These are phyloP conservation scores for Solea solea DNA, from an alignment of 2,113 vertebrate genomes.

Conservation along the genomic window DNA sequence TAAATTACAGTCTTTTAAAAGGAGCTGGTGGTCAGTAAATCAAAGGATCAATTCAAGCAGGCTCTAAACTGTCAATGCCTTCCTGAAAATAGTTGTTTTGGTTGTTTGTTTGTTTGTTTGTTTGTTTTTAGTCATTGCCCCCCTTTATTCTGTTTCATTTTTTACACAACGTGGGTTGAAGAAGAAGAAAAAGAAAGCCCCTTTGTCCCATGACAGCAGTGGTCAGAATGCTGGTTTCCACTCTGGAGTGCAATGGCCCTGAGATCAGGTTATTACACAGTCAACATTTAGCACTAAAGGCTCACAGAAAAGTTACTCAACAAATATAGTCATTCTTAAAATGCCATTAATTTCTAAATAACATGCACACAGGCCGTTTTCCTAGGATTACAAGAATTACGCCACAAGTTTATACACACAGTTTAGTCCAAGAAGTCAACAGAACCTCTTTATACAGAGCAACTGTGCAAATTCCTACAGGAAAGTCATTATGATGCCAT, in stretches of 20 bases:
- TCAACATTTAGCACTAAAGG: constrained; percentile 45
- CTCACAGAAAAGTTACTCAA: constrained; percentile 22
- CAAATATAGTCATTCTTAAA: constrained; percentile 32
- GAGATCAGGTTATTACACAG: constrained; percentile 54
- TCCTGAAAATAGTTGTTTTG: neutral
- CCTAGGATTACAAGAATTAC: neutral
- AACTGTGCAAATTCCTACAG: neutral
- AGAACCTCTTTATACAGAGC: too few species aligned
- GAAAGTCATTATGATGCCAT: neutral
- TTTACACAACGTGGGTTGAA: neutral
- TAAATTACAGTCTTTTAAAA: constrained; percentile 62
- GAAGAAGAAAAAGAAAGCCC: neutral
- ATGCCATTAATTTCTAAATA: constrained; percentile 40
- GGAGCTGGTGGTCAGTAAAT: constrained; percentile 42
- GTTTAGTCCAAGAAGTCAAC: neutral
- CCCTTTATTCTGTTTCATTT: too few species aligned
- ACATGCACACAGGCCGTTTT: constrained; percentile 6
- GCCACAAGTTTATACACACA: constrained; percentile 14
- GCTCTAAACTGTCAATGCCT: constrained; percentile 6
- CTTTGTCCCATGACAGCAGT: constrained; percentile 32
- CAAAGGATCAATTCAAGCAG: constrained; percentile 16
- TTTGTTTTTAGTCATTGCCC: neutral
- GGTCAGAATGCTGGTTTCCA: constrained; percentile 50
- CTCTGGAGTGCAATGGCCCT: constrained; percentile 38
- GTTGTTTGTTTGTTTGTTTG: neutral